These are phyloP conservation scores for Agonum fuliginosum DNA, from an alignment of 2,888 invertebrate species.

Conservation along the genomic window DNA sequence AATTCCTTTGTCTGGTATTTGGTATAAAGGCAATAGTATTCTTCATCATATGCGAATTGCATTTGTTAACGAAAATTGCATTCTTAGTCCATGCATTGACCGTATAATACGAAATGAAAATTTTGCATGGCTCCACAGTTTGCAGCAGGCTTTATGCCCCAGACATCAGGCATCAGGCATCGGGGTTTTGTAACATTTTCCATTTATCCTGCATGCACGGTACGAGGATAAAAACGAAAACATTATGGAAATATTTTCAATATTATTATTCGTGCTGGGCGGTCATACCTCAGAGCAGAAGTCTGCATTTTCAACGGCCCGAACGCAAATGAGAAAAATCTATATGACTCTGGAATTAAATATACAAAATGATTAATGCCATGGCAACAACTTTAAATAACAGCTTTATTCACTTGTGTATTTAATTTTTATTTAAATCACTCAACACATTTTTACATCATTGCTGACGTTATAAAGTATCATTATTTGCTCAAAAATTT, in stretches of 20 bases:
- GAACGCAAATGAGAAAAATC: not conserved
- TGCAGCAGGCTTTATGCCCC: no score
- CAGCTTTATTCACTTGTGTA: no score
- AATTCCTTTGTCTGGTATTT: conserved; percentile 16
- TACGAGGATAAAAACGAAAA: conserved; percentile 30
- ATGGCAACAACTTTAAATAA: no score
- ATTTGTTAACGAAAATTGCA: conserved; percentile 31
- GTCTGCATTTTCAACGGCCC: conserved; percentile 12
- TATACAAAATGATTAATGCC: no score
- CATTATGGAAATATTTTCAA: conserved; percentile 52
- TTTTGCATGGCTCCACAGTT: conserved; percentile 19
- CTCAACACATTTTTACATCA: no score
- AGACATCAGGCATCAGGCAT: no score
- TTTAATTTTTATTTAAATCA: no score
- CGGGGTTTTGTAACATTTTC: conserved; percentile 25
- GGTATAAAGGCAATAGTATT: conserved; percentile 20
- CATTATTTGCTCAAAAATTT: no score
- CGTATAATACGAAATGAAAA: conserved; percentile 32
- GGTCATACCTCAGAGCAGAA: conserved; percentile 40
- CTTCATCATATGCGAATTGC: conserved; percentile 16
- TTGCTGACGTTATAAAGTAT: no score
- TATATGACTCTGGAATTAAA: not conserved
- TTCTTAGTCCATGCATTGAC: conserved; percentile 20
- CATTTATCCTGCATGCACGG: conserved; percentile 28
- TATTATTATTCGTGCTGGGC: conserved; percentile 46